Base-by-base conservation (phyloP, 1,140 invertebrate species). In the Eueides isabella region DNA sequence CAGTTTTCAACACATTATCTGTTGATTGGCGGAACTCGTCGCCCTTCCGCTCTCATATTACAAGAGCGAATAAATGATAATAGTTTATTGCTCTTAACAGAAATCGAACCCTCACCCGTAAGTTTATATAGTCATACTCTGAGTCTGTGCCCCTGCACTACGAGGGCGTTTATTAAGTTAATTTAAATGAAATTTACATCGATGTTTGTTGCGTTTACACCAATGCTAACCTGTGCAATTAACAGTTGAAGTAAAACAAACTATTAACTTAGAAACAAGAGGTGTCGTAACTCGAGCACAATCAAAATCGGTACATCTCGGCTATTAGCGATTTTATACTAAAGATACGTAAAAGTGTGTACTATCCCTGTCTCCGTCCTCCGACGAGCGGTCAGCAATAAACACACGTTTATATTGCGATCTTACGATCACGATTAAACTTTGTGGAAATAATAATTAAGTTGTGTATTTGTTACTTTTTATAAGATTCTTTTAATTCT, bases 251-350 rank as follows among this genome's bases (percentile, higher is more conserved):
- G 12, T 23, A 55, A 55, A 55, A 55, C 26, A 55, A 55, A 55
- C 19, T 55, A 7, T 55, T 55, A 11, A 55, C 23, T 55, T 1
- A 11, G 5, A 26, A 55, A n/a, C 48, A 26, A 12, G 16, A 44
- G 9, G 48, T 55, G 48, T 55, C 48, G 48, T 55, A 55, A 55
- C 48, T 55, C 48, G 48, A 55, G 48, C 48, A 55, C 48, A 55
- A 55, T 55, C 48, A 55, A 55, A 55, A 55, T 55, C 48, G 48
- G 48, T 55, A n/a, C 23, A 55, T 55, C 48, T 55, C 48, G 48
- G 19, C 48, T 55, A 26, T 55, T 55, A 55, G 48, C 23, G 48
- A 55, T 55, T 23, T 55, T 55, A 55, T 11, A 55, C 6, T 55
- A 55, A 26, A 55, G 48, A 55, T 55, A 55, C 26, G 19, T 55